A percentile compares a stretch with the other conserved stretches of the same genome.
These are phyloP conservation scores for Coturnix japonica DNA, from an alignment of 2,113 vertebrate species.

Conservation along the genomic window DNA sequence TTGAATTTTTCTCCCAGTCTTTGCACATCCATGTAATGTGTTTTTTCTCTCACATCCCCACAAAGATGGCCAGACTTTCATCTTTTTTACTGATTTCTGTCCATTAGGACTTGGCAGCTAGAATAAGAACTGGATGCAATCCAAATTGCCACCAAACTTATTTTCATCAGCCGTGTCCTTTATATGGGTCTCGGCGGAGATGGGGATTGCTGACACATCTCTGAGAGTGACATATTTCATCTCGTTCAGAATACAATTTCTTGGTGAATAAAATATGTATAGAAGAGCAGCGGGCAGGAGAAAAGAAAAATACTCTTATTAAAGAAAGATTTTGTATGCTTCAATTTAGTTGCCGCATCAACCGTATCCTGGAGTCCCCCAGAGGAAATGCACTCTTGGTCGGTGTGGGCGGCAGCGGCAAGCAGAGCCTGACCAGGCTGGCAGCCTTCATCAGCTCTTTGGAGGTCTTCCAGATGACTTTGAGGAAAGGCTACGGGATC, in stretches of 20 bases:
- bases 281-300: background rate
- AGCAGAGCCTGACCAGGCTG: slow-evolving; percentile 95
- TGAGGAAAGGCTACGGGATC: slow-evolving; percentile 89
- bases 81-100: background rate
- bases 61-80: background rate
- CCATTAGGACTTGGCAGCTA: background rate
- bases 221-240: background rate
- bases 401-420: slow-evolving; percentile 93
- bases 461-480: slow-evolving; percentile 95
- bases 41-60: background rate
- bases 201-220: background rate
- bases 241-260: background rate
- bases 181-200: background rate
- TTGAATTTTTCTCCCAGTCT: background rate
- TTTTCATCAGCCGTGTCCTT: background rate
- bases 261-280: background rate
- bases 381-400: slow-evolving; percentile 90
- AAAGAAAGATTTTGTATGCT: background rate
- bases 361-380: slow-evolving; percentile 90
- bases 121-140: background rate
- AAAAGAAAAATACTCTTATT: background rate
- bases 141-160: background rate
- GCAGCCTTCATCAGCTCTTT: slow-evolving; percentile 93
- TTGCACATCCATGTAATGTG: rapidly evolving
- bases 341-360: slow-evolving; percentile 88